Conservation (phyloP, 2,797 vertebrate species). For the Poecilia wingei region DNA sequence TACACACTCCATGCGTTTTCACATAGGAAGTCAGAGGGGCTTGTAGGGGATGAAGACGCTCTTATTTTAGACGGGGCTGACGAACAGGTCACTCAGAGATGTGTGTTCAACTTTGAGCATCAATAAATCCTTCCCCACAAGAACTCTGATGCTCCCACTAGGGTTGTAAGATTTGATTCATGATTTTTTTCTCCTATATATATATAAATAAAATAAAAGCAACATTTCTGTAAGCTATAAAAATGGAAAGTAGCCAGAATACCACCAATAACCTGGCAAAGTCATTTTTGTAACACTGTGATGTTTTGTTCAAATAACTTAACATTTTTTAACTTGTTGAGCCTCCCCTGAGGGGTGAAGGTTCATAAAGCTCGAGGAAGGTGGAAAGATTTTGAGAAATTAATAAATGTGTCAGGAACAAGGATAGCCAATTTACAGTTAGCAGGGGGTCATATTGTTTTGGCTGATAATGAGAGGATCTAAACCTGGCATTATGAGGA, state of each 20-base stretch:
- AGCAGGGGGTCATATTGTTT: background rate
- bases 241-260: background rate
- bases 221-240: constrained; percentile 1
- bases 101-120: constrained; percentile 19
- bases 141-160: constrained; percentile 3
- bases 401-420: background rate
- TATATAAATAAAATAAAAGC: background rate
- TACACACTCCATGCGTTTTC: constrained; percentile 53
- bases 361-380: background rate
- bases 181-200: background rate
- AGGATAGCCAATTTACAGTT: background rate
- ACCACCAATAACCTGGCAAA: background rate
- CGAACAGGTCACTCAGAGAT: constrained; percentile 28
- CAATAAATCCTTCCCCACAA: constrained; percentile 20
- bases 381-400: background rate
- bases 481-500: background rate
- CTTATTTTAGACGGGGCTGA: constrained; percentile 44
- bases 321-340: background rate
- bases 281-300: background rate
- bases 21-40: constrained; percentile 45
- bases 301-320: background rate
- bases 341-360: background rate
- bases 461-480: background rate
- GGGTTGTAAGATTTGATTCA: background rate
- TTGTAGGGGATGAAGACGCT: constrained; percentile 40